These are phyloP conservation scores for Taxidea taxus DNA, from an alignment of 2,113 vertebrate genomes.

Conservation along the genomic window DNA sequence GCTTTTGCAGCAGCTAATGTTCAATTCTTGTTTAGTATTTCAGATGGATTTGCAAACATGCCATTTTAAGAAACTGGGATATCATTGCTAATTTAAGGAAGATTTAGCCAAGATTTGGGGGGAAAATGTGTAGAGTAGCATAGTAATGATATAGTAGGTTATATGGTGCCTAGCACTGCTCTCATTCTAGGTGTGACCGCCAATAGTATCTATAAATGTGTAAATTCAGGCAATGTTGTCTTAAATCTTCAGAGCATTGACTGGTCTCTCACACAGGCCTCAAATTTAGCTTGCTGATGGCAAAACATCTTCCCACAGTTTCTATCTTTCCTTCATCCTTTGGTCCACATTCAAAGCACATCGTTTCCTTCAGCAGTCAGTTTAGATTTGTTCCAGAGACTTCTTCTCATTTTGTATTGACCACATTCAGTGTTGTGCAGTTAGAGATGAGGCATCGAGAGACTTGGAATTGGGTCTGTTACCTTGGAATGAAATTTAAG, in stretches of 20 bases:
- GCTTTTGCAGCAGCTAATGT: no score
- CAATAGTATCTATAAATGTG: neutral
- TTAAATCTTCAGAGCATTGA: neutral
- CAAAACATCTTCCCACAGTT: neutral
- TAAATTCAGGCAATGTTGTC: neutral
- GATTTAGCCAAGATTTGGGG: neutral
- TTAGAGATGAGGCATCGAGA: neutral
- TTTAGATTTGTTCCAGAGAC: neutral
- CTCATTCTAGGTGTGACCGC: neutral
- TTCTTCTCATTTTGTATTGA: neutral
- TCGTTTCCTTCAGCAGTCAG: neutral
- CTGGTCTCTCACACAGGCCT: neutral
- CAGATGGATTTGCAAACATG: neutral
- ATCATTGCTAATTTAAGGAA: neutral
- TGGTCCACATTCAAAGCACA: no score
- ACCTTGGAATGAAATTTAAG: neutral
- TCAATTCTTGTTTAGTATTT: neutral
- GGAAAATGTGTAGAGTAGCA: neutral
- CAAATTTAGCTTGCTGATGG: neutral
- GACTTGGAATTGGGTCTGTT: neutral
- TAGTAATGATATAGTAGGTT: neutral
- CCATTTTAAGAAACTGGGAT: neutral
- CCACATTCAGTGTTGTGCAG: neutral
- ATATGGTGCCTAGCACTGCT: neutral
- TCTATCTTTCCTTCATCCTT: neutral